Base-by-base conservation (phyloP, 2,888 invertebrate species). In the Cheilosia variabilis region DNA sequence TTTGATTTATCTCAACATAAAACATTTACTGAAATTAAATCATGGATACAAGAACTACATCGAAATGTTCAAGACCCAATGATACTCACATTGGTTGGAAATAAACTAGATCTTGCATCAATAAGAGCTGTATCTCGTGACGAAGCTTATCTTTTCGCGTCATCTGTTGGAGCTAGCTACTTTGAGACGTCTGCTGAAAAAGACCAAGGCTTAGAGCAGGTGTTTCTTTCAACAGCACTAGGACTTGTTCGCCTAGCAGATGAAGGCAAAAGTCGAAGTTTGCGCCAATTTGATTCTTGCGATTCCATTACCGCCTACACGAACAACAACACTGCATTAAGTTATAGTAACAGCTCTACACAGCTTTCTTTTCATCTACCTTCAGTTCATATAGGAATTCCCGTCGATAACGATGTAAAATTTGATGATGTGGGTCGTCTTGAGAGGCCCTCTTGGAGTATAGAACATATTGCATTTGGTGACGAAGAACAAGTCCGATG, bases 141-240 rank as follows among this genome's bases (percentile, higher is more conserved):
- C 31, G 97, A 97, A 89, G 97, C 96, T 0, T 91, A 94, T 68
- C 94, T 95, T 63, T 98, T 96, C 93, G 96, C 98, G 0, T 93
- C 93, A 7, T 94, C 95, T 6, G 97, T 98, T 72, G 96, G 96
- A n/a, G 97, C 97, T 2, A 93, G 93, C 10, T 97, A 97, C 93
- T 95, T 95, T 89, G 98, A 98, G 91, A 96, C 96, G 0, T 98
- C 97, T 0, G 97, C 97, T 0, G 92, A 96, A 86, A 94, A 95
- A 87, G 95, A 96, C 89, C 95, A 95, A 94, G 96, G 96, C 0
- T 94, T 97, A 63, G 96, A 96, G 89, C 94, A 95, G 87, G 95
- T 96, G 37, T 97, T 97, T 90, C 91, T 95, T 43, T 93, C 93
- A 71, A 94, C 95, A 0, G 96, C 96, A 0, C 91, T 93, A 27